Percentiles rank a stretch among this genome's conserved stretches.
phyloP scores from a whole-genome alignment of 2,797 vertebrate genomes.

The Gephyroberyx darwinii region DNA sequence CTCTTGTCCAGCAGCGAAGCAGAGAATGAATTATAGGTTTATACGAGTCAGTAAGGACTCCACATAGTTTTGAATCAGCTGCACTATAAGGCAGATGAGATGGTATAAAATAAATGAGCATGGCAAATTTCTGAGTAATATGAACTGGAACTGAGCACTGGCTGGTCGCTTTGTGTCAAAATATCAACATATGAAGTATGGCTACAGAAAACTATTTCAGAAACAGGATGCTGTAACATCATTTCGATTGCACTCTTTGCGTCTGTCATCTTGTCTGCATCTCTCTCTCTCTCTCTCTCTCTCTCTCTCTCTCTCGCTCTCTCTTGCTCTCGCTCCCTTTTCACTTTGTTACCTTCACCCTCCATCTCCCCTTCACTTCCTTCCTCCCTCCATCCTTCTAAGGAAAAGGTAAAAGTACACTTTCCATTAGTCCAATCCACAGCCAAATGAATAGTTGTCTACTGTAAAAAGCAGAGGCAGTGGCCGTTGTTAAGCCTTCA shows the following conservation, averaged over 20 bases:
- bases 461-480: conserved; percentile 59
- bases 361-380: neutral
- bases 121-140: conserved; percentile 10
- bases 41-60: conserved; percentile 34
- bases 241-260: conserved; percentile 21
- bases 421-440: conserved; percentile 58
- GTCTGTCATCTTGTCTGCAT: conserved; percentile 25
- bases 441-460: conserved; percentile 49
- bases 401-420: conserved; percentile 41
- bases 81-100: conserved; percentile 28
- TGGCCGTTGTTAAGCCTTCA: conserved; percentile 63
- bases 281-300: conserved; percentile 3
- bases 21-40: conserved; percentile 17
- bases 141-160: conserved; percentile 3
- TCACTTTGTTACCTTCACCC: neutral
- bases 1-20: conserved; percentile 26
- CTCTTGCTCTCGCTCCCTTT: neutral
- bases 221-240: conserved; percentile 23
- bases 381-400: conserved; percentile 31
- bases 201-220: conserved; percentile 32
- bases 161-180: conserved; percentile 10
- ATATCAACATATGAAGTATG: conserved; percentile 27
- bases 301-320: neutral
- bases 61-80: conserved; percentile 7
- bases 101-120: conserved; percentile 1